Conservation (phyloP, 2,888 invertebrate genomes). For the Zeuzera pyrina region DNA sequence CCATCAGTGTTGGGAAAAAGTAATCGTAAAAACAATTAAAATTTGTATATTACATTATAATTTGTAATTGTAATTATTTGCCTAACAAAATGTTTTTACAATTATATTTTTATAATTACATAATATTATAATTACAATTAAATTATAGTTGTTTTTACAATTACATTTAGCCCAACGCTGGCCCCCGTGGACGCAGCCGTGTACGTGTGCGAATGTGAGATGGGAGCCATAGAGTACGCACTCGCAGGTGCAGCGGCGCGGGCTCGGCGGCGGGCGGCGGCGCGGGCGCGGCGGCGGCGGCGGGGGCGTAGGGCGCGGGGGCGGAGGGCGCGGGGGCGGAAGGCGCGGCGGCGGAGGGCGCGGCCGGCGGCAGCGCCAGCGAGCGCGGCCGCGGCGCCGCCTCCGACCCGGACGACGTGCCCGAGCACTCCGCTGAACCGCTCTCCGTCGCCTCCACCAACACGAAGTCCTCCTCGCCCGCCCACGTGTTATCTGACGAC, state of each 20-base stretch:
- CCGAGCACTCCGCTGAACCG: constrained; percentile 59
- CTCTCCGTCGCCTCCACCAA: constrained; percentile 82
- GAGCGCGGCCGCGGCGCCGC: constrained; percentile 56
- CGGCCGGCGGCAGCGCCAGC: constrained; percentile 29
- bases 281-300: constrained; percentile 9
- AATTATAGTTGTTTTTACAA: constrained; percentile 3
- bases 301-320: constrained; percentile 6
- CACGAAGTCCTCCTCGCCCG: constrained; percentile 88
- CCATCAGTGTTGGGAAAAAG: too few relatives aligned
- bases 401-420: constrained; percentile 49
- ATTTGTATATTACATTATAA: too few relatives aligned
- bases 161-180: neutral
- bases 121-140: too few relatives aligned
- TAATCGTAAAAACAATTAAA: too few relatives aligned
- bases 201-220: neutral
- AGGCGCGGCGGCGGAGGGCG: constrained; percentile 14
- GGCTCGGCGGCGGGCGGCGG: constrained; percentile 3
- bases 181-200: neutral
- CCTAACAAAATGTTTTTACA: too few relatives aligned
- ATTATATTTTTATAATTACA: too few relatives aligned
- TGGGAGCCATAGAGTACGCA: constrained; percentile 3
- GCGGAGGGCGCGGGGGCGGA: constrained; percentile 17
- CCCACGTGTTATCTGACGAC: constrained; percentile 67
- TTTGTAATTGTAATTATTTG: too few relatives aligned
- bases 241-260: constrained; percentile 5